Evolutionary conservation across 2,888 invertebrate species (phyloP).

Genomic region (Phrixothrix hirtus): DNA sequence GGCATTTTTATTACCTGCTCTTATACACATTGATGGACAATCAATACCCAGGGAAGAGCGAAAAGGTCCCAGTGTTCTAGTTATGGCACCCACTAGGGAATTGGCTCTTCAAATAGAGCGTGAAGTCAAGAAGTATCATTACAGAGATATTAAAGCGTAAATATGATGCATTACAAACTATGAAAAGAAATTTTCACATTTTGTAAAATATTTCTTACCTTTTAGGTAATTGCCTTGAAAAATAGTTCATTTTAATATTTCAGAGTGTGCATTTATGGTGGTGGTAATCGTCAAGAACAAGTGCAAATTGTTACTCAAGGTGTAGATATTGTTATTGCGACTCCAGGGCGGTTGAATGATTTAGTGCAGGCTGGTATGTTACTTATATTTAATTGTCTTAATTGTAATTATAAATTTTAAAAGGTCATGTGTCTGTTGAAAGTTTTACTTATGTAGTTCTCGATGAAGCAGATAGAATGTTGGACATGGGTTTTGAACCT

Average conservation of each 20-base stretch:
- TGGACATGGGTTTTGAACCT: slow-evolving; percentile 86
- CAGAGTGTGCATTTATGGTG: slow-evolving; percentile 90
- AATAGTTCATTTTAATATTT: slow-evolving; percentile 28
- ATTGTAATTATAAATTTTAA: neutral
- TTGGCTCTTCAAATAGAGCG: slow-evolving; percentile 90
- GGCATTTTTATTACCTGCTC: slow-evolving; percentile 88
- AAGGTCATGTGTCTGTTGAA: slow-evolving; percentile 70
- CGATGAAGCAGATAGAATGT: slow-evolving; percentile 91
- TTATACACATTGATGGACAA: slow-evolving; percentile 92
- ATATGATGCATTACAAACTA: slow-evolving; percentile 38
- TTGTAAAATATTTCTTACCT: slow-evolving; percentile 6
- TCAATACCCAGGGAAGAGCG: slow-evolving; percentile 70
- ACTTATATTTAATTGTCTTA: slow-evolving; percentile 34
- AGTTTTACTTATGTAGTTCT: slow-evolving; percentile 86
- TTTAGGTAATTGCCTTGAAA: slow-evolving; percentile 5
- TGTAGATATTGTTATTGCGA: slow-evolving; percentile 94
- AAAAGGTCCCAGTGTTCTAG: slow-evolving; percentile 81
- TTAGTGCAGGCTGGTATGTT: slow-evolving; percentile 66
- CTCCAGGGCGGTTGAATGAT: slow-evolving; percentile 92
- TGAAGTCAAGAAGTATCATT: slow-evolving; percentile 87
- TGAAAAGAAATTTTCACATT: neutral
- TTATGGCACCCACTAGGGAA: slow-evolving; percentile 92
- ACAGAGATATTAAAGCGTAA: slow-evolving; percentile 83
- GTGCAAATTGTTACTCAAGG: slow-evolving; percentile 73
- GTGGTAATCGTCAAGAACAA: slow-evolving; percentile 80